Evolutionary conservation across 2,888 invertebrate species (phyloP).

Genomic region (Oxytorus armatus): DNA sequence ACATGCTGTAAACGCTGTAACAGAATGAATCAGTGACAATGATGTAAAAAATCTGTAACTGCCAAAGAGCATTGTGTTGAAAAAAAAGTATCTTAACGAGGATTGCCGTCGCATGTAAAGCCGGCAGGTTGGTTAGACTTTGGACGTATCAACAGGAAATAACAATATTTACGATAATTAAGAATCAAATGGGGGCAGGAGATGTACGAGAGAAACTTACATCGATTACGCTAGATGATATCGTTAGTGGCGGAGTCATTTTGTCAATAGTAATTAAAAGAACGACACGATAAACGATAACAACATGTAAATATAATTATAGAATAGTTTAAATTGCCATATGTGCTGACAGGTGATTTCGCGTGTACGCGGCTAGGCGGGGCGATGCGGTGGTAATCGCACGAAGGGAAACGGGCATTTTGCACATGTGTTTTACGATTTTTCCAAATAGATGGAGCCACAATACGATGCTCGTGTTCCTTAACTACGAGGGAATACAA

Average conservation of each 20-base stretch:
- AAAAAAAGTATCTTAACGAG: background rate
- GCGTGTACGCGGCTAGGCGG: conserved; percentile 4
- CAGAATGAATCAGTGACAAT: too few relatives aligned
- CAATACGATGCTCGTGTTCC: conserved; percentile 20
- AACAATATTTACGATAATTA: conserved; percentile 26
- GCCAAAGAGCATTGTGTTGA: background rate
- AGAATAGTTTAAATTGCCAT: conserved; percentile 62
- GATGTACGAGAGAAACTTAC: conserved; percentile 37
- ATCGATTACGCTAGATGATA: conserved; percentile 62
- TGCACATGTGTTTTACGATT: background rate
- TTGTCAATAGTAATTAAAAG: conserved; percentile 14
- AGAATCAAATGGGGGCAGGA: background rate
- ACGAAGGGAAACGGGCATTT: background rate
- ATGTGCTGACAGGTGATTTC: conserved; percentile 63
- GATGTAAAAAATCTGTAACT: background rate
- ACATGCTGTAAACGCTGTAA: conserved; percentile 89
- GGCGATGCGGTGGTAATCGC: background rate
- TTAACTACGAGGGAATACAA: background rate
- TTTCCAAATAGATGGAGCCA: conserved; percentile 3
- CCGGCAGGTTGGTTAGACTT: conserved; percentile 24
- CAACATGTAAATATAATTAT: conserved; percentile 45
- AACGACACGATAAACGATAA: conserved; percentile 45
- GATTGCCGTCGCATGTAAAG: background rate
- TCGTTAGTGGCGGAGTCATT: conserved; percentile 64
- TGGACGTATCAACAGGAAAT: conserved; percentile 10